Conservation (phyloP, 2,797 vertebrate species). For the Molossus alvarezi region DNA sequence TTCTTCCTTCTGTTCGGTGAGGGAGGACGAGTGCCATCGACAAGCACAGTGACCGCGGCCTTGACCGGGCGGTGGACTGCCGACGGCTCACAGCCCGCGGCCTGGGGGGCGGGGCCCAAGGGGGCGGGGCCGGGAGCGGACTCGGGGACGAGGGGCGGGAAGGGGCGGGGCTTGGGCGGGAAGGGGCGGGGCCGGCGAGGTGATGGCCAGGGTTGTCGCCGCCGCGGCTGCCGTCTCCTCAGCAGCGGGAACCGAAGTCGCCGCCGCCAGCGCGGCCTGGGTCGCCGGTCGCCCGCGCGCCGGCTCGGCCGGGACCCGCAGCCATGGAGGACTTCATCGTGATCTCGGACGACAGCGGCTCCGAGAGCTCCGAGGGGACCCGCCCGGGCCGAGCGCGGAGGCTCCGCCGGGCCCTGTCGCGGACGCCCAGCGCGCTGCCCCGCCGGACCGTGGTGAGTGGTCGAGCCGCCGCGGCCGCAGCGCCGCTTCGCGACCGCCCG, state of each 20-base stretch:
- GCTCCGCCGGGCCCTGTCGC: slow-evolving; percentile 77
- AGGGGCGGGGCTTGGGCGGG: background rate
- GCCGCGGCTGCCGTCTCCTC: background rate
- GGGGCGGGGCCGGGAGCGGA: background rate
- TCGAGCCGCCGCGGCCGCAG: background rate
- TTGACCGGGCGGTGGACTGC: background rate
- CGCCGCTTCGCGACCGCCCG: background rate
- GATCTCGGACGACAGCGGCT: slow-evolving; percentile 86
- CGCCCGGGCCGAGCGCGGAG: slow-evolving; percentile 68
- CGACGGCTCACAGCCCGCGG: rapidly evolving
- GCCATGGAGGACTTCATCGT: slow-evolving; percentile 85
- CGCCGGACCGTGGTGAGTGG: slow-evolving; percentile 84
- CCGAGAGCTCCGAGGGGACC: slow-evolving; percentile 78
- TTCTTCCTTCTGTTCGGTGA: background rate
- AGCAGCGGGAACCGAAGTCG: slow-evolving; percentile 18
- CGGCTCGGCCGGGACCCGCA: background rate
- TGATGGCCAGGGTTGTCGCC: background rate
- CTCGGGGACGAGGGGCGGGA: background rate
- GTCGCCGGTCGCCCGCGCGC: background rate
- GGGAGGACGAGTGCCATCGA: rapidly evolving
- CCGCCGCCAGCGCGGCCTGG: background rate
- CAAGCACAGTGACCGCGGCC: rapidly evolving
- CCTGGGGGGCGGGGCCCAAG: background rate
- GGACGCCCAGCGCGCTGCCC: slow-evolving; percentile 71
- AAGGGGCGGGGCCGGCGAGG: slow-evolving; percentile 61